Base-by-base conservation (phyloP, 2,113 vertebrate species). In the Brachyistius frenatus region DNA sequence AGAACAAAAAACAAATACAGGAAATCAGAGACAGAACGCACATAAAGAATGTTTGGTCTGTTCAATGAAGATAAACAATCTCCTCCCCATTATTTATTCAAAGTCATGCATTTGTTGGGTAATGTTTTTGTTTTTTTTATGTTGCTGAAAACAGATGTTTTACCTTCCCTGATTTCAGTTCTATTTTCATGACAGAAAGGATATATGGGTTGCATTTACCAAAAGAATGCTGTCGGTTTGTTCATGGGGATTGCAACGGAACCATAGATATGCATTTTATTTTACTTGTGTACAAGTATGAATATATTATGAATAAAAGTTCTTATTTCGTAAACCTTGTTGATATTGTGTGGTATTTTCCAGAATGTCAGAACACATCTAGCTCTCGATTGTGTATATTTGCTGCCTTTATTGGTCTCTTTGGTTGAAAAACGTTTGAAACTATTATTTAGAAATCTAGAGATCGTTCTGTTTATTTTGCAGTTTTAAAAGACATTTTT, bases 261-360 rank as follows among this genome's bases (percentile, higher is more conserved):
- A 94, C 86, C 94, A 97, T 96, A 97, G 95, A 98, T 96, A 97
- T 95, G 96, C 96, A 97, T 98, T 98, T 98, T 98, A 99, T 98
- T 99, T 99, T 99, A 96, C 95, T 98, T 97, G 96, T 99, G 97
- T 98, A 97, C 96, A 96, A 98, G 96, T 96, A 97, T 94, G 92
- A 95, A 95, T 94, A 95, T 95, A 96, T 95, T 92, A 97, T 95
- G 93, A 97, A 98, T 98, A 95, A 95, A 95, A 94, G 85, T 93
- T 94, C 92, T 93, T 93, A 86, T 95, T 95, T 95, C 92, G 16
- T 95, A 95, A 39, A 85, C 73, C 3, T 60, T 86, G 63, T 88
- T 60, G 75, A 53, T 70, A 65, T 57, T 53, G 76, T 84, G 74
- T 90, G 55, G 53, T 87, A 37, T 44, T 92, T 85, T 75, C 55